Conservation (phyloP, 2,888 invertebrate genomes). For the Lumbricus terrestris region DNA sequence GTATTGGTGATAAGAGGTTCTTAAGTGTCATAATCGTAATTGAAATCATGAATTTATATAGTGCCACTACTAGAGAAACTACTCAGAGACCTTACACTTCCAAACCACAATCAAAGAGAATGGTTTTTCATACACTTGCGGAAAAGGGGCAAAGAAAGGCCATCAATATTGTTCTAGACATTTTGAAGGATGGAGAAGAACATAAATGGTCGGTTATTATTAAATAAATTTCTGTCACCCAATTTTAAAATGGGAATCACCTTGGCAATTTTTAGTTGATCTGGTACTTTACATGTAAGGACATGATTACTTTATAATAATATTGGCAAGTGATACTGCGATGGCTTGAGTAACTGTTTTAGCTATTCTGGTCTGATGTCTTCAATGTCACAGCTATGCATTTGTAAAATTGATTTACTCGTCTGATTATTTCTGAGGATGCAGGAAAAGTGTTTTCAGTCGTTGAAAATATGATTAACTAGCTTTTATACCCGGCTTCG, state of each 20-base stretch:
- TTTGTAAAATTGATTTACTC: too few relatives aligned
- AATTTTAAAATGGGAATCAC: not conserved
- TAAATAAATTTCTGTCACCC: not conserved
- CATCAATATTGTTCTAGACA: not conserved
- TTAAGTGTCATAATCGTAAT: not conserved
- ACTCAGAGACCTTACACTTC: too few relatives aligned
- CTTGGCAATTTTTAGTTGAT: not conserved
- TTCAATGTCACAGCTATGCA: not conserved
- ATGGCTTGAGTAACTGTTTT: not conserved
- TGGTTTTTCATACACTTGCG: too few relatives aligned
- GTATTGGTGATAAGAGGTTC: not conserved
- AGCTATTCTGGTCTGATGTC: not conserved
- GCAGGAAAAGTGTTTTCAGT: too few relatives aligned
- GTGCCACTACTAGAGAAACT: too few relatives aligned
- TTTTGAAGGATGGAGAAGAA: not conserved
- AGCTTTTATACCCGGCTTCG: too few relatives aligned
- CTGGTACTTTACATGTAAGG: not conserved
- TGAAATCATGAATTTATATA: too few relatives aligned
- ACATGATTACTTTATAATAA: not conserved
- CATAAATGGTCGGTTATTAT: not conserved
- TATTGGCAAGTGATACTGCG: not conserved
- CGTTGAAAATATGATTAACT: too few relatives aligned
- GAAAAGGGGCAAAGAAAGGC: too few relatives aligned
- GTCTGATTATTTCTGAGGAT: too few relatives aligned
- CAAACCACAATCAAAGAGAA: too few relatives aligned